A percentile compares a stretch with the other conserved stretches of the same genome.
phyloP scores from a whole-genome alignment of 2,888 invertebrate species.

The Melieria picta region DNA sequence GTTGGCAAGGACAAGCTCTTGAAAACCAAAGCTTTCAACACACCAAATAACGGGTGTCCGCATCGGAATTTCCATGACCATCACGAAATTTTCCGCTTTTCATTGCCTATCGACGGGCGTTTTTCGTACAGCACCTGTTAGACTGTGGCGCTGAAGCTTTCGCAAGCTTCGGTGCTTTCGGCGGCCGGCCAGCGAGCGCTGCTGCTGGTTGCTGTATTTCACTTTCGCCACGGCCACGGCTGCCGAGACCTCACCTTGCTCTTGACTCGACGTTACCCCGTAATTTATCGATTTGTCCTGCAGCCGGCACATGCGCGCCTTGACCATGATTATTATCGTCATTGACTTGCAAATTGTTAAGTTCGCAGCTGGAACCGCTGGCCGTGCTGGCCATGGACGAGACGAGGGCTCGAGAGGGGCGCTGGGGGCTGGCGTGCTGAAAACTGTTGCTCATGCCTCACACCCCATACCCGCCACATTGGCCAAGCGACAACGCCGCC shows the following conservation, averaged over 20 bases:
- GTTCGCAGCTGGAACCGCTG: conserved; percentile 30
- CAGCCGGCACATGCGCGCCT: conserved; percentile 54
- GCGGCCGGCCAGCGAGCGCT: neutral
- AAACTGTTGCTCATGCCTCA: neutral
- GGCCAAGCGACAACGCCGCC: no score
- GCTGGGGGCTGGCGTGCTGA: neutral
- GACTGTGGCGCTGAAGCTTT: no score
- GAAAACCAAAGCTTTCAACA: neutral
- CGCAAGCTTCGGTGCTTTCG: neutral
- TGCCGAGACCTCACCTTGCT: conserved; percentile 51
- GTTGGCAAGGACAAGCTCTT: neutral
- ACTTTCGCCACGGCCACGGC: conserved; percentile 22
- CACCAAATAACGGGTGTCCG: no score
- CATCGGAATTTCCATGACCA: no score
- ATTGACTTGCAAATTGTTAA: conserved; percentile 16
- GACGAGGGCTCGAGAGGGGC: no score
- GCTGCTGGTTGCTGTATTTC: conserved; percentile 15
- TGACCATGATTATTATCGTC: conserved; percentile 45
- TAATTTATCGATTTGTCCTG: conserved; percentile 53
- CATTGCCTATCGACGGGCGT: no score
- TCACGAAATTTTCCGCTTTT: no score
- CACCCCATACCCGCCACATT: no score
- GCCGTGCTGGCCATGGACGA: conserved; percentile 3
- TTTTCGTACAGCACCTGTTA: no score
- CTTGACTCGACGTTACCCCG: conserved; percentile 58